Conservation (phyloP, 2,113 vertebrate species). For the Oriolus oriolus region DNA sequence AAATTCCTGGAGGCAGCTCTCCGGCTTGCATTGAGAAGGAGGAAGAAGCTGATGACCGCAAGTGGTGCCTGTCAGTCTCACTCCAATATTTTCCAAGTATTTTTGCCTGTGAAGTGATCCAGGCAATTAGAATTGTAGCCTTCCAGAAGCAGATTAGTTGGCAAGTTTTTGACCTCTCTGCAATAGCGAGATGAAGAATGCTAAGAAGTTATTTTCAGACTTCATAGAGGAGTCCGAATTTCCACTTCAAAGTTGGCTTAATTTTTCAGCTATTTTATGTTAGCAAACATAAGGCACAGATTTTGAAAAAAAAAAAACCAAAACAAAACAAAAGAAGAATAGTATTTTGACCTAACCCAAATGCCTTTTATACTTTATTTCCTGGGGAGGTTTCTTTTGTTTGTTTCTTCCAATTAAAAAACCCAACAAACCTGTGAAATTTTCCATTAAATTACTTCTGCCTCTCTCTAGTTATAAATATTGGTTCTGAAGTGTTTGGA, state of each 20-base stretch:
- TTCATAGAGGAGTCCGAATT: background rate
- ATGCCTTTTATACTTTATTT: background rate
- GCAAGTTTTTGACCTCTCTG: slow-evolving; percentile 46
- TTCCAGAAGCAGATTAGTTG: slow-evolving; percentile 5
- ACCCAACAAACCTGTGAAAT: background rate
- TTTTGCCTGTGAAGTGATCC: background rate
- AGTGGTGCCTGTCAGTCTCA: background rate
- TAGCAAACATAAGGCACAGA: background rate
- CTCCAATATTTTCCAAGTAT: background rate
- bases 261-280: slow-evolving; percentile 24
- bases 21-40: background rate
- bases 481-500: background rate
- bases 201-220: slow-evolving; percentile 20
- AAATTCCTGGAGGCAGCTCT: background rate
- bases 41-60: background rate
- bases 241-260: slow-evolving; percentile 12
- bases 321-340: background rate
- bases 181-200: background rate
- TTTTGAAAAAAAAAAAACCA: background rate
- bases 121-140: background rate
- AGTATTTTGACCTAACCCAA: background rate
- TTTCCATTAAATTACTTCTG: background rate
- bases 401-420: background rate
- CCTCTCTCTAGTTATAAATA: background rate
- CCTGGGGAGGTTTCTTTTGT: background rate